phyloP scores from a whole-genome alignment of 1,140 invertebrate genomes.

The Neotoxoptera formosana region DNA sequence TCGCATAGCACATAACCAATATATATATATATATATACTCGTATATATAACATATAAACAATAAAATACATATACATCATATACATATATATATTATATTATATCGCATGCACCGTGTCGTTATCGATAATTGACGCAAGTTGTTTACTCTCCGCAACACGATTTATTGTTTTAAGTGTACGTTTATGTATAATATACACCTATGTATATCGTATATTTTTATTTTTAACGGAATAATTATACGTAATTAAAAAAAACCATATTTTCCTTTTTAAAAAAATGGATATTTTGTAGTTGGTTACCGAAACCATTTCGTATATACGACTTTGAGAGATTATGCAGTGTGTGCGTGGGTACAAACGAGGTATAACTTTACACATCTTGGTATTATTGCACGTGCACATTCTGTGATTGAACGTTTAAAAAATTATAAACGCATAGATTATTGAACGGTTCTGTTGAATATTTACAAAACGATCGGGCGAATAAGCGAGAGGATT shows the following conservation, averaged over 20 bases:
- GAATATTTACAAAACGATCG: neutral
- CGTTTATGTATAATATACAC: neutral
- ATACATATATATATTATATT: neutral
- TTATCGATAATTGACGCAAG: slow-evolving; percentile 24
- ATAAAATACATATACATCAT: no score
- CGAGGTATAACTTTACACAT: neutral
- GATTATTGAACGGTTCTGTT: neutral
- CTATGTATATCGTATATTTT: neutral
- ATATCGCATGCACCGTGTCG: neutral
- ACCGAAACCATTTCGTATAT: neutral
- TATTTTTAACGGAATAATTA: neutral
- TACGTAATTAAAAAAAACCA: neutral
- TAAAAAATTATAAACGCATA: neutral
- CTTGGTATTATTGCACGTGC: neutral
- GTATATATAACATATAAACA: no score
- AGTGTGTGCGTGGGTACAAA: neutral
- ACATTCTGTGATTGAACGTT: neutral
- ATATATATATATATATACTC: no score
- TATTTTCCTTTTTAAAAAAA: no score
- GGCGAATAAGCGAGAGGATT: no score
- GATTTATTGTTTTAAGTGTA: slow-evolving; percentile 1
- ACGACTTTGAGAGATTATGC: neutral
- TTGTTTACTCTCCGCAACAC: slow-evolving; percentile 21
- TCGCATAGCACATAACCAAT: neutral
- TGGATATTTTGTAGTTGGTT: neutral